phyloP scores from a whole-genome alignment of 2,888 invertebrate genomes.

The Rhorus exstirpatorius region DNA sequence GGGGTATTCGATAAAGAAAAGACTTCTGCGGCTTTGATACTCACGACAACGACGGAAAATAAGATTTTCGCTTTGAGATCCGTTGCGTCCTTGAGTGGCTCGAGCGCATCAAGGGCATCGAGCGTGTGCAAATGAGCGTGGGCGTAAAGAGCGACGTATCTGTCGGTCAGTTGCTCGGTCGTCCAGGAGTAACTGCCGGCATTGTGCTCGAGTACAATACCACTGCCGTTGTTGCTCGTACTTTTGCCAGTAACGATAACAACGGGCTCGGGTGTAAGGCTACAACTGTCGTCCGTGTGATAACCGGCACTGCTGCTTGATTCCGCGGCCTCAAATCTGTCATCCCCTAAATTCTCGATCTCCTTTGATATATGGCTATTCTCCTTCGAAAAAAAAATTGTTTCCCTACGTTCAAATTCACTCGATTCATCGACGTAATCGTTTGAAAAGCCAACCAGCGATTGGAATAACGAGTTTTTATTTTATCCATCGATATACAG shows the following conservation, averaged over 20 bases:
- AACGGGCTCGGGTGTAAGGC: conserved; percentile 83
- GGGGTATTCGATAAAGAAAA: too few species aligned
- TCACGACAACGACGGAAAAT: conserved; percentile 98
- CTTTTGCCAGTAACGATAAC: conserved; percentile 47
- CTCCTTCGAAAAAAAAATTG: conserved; percentile 32
- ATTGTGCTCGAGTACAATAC: conserved; percentile 35
- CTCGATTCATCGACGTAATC: too few species aligned
- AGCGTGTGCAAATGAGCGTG: conserved; percentile 94
- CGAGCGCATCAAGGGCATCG: conserved; percentile 94
- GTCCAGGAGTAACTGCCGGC: conserved; percentile 54
- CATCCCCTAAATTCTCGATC: conserved; percentile 79
- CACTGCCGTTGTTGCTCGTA: conserved; percentile 35
- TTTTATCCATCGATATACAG: too few species aligned
- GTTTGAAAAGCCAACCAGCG: too few species aligned
- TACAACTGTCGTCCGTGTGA: conserved; percentile 84
- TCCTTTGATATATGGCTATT: conserved; percentile 46
- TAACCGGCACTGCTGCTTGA: conserved; percentile 83
- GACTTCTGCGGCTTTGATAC: too few species aligned
- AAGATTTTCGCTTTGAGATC: conserved; percentile 98
- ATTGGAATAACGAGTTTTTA: too few species aligned
- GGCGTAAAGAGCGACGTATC: conserved; percentile 94
- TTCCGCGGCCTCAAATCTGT: conserved; percentile 80
- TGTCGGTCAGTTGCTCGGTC: conserved; percentile 88
- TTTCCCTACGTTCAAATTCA: background rate
- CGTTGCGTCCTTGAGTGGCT: conserved; percentile 93